Evolutionary conservation across 2,888 invertebrate species (phyloP).

Genomic region (Euplexia lucipara): DNA sequence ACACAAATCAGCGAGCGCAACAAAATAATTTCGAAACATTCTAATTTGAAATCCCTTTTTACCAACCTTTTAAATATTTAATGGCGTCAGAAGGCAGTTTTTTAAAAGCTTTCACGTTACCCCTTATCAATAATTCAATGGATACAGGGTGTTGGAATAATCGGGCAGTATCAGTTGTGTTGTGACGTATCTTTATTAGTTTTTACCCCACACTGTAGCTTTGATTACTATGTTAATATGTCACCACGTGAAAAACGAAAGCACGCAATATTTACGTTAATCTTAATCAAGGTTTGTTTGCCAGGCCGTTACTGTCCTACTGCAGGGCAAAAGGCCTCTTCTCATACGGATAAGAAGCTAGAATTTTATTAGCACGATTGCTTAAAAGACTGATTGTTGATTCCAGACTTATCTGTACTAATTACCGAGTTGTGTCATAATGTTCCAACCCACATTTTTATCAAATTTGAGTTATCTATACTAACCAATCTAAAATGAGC

Average conservation of each 20-base stretch:
- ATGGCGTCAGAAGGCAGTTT: slow-evolving; percentile 11
- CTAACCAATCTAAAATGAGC: too few species aligned
- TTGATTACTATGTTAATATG: slow-evolving; percentile 46
- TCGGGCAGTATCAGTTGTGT: slow-evolving; percentile 35
- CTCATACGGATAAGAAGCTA: too few species aligned
- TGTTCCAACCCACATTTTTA: too few species aligned
- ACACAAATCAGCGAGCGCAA: too few species aligned
- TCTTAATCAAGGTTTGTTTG: too few species aligned
- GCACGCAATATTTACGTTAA: neutral
- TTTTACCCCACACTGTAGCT: slow-evolving; percentile 27
- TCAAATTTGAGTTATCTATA: too few species aligned
- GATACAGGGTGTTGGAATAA: slow-evolving; percentile 12
- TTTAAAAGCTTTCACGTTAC: slow-evolving; percentile 42
- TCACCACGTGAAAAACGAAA: slow-evolving; percentile 10
- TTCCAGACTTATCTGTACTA: too few species aligned
- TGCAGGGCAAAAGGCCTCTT: too few species aligned
- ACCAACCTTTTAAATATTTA: slow-evolving; percentile 33
- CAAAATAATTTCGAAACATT: slow-evolving; percentile 14
- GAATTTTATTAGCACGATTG: too few species aligned
- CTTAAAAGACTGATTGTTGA: too few species aligned
- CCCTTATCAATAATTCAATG: slow-evolving; percentile 57
- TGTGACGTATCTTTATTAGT: slow-evolving; percentile 51
- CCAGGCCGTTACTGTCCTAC: too few species aligned
- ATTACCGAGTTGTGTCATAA: too few species aligned
- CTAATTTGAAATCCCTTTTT: slow-evolving; percentile 3